Evolutionary conservation across 2,797 vertebrate species (phyloP).

Genomic region (Hydrocynus forskahlii): DNA sequence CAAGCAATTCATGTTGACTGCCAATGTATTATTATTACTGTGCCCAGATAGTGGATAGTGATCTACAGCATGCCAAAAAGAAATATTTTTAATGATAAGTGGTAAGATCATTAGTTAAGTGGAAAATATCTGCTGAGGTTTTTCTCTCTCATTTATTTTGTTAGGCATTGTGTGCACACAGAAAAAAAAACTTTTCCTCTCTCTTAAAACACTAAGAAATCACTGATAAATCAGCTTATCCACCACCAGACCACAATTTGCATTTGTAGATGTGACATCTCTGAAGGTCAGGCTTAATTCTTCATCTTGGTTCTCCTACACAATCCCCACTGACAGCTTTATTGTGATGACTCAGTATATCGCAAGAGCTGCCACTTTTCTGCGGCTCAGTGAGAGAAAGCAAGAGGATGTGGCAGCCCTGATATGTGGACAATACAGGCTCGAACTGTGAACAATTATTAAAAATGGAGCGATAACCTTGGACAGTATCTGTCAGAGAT

Average conservation of each 20-base stretch:
- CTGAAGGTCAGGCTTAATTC: constrained; percentile 20
- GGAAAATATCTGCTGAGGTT: neutral
- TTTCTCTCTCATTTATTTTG: no score
- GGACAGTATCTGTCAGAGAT: constrained; percentile 31
- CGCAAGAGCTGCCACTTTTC: constrained; percentile 31
- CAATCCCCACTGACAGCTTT: constrained; percentile 52
- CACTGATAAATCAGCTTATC: constrained; percentile 39
- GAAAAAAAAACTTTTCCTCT: neutral
- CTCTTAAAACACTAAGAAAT: constrained; percentile 16
- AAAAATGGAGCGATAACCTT: constrained; percentile 62
- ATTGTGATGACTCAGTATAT: constrained; percentile 45
- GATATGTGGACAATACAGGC: constrained; percentile 45
- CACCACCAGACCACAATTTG: constrained; percentile 24
- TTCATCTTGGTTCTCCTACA: constrained; percentile 14
- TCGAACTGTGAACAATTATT: constrained; percentile 56
- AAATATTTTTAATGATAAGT: neutral
- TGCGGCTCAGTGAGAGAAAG: constrained; percentile 49
- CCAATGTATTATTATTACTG: neutral
- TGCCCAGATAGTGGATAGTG: neutral
- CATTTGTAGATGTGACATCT: constrained; percentile 16
- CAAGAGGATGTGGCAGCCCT: constrained; percentile 31
- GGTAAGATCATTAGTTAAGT: neutral
- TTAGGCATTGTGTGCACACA: neutral
- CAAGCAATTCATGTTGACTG: no score
- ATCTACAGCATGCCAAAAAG: neutral